These are phyloP conservation scores for Erinaceus europaeus DNA, from an alignment of 2,113 vertebrate genomes.

Conservation along the genomic window DNA sequence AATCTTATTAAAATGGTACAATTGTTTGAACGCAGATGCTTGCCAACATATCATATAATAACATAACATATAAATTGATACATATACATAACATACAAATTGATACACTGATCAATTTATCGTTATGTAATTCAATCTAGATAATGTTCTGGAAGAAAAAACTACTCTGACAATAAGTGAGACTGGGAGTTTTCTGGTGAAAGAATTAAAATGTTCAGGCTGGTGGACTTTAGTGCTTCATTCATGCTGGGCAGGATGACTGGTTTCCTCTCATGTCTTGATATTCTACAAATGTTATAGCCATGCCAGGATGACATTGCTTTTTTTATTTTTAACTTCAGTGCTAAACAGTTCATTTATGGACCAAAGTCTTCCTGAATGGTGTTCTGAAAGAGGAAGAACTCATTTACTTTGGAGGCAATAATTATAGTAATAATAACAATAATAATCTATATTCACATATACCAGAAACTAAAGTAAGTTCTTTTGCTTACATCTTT, in stretches of 20 bases:
- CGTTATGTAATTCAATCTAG: conserved; percentile 60
- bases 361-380: background rate
- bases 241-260: background rate
- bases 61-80: too few species aligned
- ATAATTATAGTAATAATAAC: background rate
- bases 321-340: background rate
- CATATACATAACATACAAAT: too few species aligned
- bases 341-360: background rate
- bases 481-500: background rate
- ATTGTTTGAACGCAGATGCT: conserved; percentile 59
- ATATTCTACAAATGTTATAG: background rate
- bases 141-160: conserved; percentile 42
- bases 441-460: background rate
- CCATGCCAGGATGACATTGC: background rate
- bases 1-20: conserved; percentile 61
- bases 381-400: background rate
- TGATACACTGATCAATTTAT: conserved; percentile 53
- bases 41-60: conserved; percentile 46
- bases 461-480: background rate
- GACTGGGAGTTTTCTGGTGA: conserved; percentile 40
- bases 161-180: background rate
- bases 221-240: background rate
- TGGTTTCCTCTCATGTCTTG: background rate
- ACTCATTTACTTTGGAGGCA: background rate
- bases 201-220: background rate